Evolutionary conservation across 1,140 invertebrate genomes (phyloP), one percentile per base, ranked within the genome.

Genomic region (Atta colombica): DNA sequence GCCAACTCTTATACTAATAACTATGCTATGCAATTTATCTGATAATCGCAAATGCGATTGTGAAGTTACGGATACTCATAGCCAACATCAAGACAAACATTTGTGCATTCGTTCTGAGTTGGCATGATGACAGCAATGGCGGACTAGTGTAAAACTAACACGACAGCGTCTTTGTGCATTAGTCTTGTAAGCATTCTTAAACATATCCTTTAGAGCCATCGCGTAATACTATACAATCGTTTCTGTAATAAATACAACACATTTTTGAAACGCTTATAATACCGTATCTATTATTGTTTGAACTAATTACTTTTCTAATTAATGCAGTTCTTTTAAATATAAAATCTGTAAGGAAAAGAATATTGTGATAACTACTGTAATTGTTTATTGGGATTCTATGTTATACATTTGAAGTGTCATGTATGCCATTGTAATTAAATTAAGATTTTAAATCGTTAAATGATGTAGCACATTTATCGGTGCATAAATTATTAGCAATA

Each of bases 91-190:
- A 77, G 16, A 61, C 21, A 61, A 8, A 60, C 16, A 45, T 63
- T 63, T 61, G 16, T 58, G 55, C 58, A 77, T 31, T 18, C 58
- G 58, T 77, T 31, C 7, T n/a, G 55, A 12, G 28, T 72, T 53
- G 49, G 35, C 35, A 60, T 45, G 58, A 61, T 21, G 69, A 72
- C 69, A 55, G 21, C 45, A 63, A 77, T 77, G 21, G 8, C 8
- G 25, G 21, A 4, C 21, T 77, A 39, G 16, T n/a, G n/a, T 63
- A 63, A 77, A 77, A 77, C 39, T 77, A 77, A 77, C 8, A n/a
- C 55, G n/a, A n/a, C n/a, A 58, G n/a, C 21, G 16, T 4, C 55
- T 63, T 77, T n/a, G 16, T 60, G 55, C 74, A 61, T 77, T 63
- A 63, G 14, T 77, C 21, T 63, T 63, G 18, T 49, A 61, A 65